These are phyloP conservation scores for Eulemur macaco DNA, from an alignment of 2,113 vertebrate genomes.

Conservation along the genomic window DNA sequence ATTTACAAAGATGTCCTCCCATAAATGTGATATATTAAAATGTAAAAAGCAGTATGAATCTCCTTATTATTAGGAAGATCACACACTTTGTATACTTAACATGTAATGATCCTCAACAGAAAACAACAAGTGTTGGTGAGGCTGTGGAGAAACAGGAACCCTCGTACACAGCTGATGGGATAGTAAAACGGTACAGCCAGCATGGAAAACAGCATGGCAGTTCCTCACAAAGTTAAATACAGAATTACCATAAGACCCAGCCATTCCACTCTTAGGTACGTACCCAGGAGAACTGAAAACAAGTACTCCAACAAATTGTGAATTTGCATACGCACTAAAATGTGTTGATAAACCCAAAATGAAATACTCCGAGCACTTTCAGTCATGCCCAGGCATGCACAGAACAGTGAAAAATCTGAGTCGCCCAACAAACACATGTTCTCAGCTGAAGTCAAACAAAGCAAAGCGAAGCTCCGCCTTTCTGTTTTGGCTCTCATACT, in stretches of 20 bases:
- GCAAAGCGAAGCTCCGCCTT: background rate
- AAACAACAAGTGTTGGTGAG: background rate
- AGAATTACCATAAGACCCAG: background rate
- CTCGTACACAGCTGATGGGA: fast-evolving
- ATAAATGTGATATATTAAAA: background rate
- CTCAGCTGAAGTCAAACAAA: background rate
- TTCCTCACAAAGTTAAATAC: background rate
- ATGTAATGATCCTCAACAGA: background rate
- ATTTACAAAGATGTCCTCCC: background rate
- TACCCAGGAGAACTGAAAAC: background rate
- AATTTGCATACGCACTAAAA: background rate
- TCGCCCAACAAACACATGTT: background rate
- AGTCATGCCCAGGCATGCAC: background rate
- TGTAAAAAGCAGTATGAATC: background rate
- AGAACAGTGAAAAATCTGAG: background rate
- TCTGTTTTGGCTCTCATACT: background rate
- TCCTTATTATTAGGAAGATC: background rate
- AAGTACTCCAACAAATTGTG: background rate
- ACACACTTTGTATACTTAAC: background rate
- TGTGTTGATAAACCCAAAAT: background rate
- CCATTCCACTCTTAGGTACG: background rate
- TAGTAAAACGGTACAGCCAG: background rate
- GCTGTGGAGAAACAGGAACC: background rate
- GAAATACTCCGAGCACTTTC: background rate
- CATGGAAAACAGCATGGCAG: background rate